Conservation (phyloP, 1,140 invertebrate genomes). For the Reticulitermes speratus region DNA sequence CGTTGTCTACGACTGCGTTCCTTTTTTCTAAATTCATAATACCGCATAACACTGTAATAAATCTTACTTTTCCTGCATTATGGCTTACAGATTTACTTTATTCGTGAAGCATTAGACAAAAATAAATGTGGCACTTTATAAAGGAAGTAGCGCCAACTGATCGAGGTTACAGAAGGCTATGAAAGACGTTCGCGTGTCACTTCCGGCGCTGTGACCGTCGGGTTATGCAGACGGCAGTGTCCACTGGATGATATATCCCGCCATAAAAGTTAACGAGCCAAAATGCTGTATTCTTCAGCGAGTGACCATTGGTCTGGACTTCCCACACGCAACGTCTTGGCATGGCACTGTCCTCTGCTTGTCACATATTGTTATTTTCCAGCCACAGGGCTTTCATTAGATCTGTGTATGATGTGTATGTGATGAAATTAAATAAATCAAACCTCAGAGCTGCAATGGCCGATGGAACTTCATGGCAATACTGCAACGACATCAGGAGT, state of each 20-base stretch:
- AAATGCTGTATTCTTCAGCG: neutral
- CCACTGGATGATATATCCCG: neutral
- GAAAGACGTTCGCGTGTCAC: neutral
- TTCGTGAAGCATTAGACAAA: neutral
- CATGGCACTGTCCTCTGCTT: neutral
- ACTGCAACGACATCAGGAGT: too few species aligned
- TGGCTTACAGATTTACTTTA: neutral
- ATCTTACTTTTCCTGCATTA: too few species aligned
- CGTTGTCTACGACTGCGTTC: too few species aligned
- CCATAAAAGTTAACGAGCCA: constrained; percentile 5
- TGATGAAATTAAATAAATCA: too few species aligned
- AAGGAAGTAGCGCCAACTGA: neutral
- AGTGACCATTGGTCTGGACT: neutral
- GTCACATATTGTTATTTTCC: neutral
- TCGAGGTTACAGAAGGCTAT: neutral
- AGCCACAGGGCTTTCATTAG: neutral
- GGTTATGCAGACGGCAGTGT: neutral
- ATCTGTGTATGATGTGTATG: neutral
- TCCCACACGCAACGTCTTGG: neutral
- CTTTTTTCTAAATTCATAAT: too few species aligned
- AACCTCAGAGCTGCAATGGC: too few species aligned
- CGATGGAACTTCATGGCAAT: too few species aligned
- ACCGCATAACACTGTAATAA: too few species aligned
- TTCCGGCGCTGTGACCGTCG: neutral
- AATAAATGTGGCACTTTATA: neutral